Base-by-base conservation (phyloP, 2,113 vertebrate species). In the Hydropotes inermis region DNA sequence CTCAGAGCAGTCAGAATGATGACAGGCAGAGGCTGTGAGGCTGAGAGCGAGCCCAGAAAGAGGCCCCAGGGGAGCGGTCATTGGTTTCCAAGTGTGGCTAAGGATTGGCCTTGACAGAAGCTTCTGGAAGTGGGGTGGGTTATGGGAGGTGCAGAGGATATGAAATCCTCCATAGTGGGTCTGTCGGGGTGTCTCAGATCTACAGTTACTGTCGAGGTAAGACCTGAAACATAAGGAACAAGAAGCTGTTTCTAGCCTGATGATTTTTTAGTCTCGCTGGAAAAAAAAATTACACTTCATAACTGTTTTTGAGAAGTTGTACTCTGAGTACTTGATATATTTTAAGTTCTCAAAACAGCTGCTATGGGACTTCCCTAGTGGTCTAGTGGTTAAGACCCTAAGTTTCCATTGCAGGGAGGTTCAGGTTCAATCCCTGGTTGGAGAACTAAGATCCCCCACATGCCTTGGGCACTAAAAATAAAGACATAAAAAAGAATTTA, bases 261-360 rank as follows among this genome's bases (percentile, higher is more conserved):
- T 36, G 45, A 15, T 70, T 87, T 82, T 89, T 93, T 36, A 50
- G 36, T 64, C 28, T 61, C 43, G 50, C 6, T 39, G 21, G 17
- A 60, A 27, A 23, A 64, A 82, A 83, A 79, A 52, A 76, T 50
- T 67, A 54, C 1, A 52, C 23, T 58, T 58, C 45, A 19, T 64
- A 67, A 43, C 6, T 47, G 25, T 11, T 93, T 76, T 79, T 70
- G 50, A 82, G 58, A 60, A 16, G 39, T 54, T 88, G 7, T 4
- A 0, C 47, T 64, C 19, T 86, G 64, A 82, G 60, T 57, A 45
- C 36, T 47, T 78, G 81, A 45, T 4, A 6, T 76, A 92, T 90
- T 90, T 94, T 92, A 67, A 94, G 58, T 92, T 81, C 36, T 90
- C 39, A 52, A 58, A 87, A 85, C 27, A 97, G 19, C 45, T n/a